A percentile compares a stretch with the other conserved stretches of the same genome.
Evolutionary conservation across 2,113 vertebrate species (phyloP).

Genomic region (Cephalopterus ornatus): DNA sequence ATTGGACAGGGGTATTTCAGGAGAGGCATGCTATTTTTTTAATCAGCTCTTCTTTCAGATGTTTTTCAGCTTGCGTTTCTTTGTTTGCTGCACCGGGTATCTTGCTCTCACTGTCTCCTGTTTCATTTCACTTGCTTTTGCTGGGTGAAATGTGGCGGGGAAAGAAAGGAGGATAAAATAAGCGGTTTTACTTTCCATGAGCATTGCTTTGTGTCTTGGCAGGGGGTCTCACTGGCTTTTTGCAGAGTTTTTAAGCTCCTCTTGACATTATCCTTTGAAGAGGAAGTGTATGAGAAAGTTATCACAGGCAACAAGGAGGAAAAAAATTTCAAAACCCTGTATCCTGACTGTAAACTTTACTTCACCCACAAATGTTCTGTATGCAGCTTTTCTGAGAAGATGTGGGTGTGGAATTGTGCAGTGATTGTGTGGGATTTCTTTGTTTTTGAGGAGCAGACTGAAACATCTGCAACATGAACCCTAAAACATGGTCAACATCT

Average conservation of each 20-base stretch:
- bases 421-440: background rate
- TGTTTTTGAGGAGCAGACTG: background rate
- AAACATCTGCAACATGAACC: background rate
- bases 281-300: background rate
- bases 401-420: no score
- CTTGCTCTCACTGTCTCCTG: background rate
- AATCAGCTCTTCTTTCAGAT: background rate
- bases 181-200: background rate
- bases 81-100: background rate
- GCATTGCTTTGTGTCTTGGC: background rate
- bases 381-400: background rate
- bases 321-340: background rate
- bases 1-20: background rate
- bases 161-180: background rate
- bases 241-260: background rate
- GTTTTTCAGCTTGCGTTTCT: background rate
- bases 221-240: background rate
- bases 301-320: background rate
- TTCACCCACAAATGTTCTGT: background rate
- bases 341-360: background rate
- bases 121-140: background rate
- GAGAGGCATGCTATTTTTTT: background rate
- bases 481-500: background rate
- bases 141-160: background rate
- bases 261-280: background rate